These are phyloP conservation scores for Melanotaenia duboulayi DNA, from an alignment of 2,113 vertebrate genomes.

Conservation along the genomic window DNA sequence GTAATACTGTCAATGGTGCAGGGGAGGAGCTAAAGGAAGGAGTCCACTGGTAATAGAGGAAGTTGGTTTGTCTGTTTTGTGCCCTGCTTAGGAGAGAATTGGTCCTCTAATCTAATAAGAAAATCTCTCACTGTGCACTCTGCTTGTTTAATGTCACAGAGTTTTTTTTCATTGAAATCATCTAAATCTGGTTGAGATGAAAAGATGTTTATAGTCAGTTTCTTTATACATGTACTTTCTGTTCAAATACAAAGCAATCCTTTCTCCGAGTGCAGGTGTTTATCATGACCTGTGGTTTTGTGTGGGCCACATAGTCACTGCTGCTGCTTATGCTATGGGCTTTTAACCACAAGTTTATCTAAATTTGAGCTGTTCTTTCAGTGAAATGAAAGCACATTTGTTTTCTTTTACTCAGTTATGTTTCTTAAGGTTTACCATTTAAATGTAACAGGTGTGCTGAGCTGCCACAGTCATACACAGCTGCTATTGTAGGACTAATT, in stretches of 20 bases:
- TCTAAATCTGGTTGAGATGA: background rate
- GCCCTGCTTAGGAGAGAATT: background rate
- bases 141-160: background rate
- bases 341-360: conserved; percentile 21
- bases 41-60: conserved; percentile 49
- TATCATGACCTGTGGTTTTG: conserved; percentile 55
- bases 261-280: conserved; percentile 30
- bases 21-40: conserved; percentile 13
- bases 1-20: background rate
- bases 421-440: background rate
- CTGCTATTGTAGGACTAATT: background rate
- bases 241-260: background rate
- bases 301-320: conserved; percentile 11
- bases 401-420: background rate
- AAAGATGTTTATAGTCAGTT: background rate
- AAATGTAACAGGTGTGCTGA: background rate
- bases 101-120: background rate
- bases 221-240: conserved; percentile 23
- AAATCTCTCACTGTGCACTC: background rate
- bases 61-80: conserved; percentile 37
- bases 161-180: background rate
- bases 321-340: background rate
- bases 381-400: conserved; percentile 39
- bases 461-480: too few relatives aligned
- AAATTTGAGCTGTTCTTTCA: background rate